Conservation (phyloP, 53 echinoderm and acorn worm species). For the Crossaster papposus region DNA sequence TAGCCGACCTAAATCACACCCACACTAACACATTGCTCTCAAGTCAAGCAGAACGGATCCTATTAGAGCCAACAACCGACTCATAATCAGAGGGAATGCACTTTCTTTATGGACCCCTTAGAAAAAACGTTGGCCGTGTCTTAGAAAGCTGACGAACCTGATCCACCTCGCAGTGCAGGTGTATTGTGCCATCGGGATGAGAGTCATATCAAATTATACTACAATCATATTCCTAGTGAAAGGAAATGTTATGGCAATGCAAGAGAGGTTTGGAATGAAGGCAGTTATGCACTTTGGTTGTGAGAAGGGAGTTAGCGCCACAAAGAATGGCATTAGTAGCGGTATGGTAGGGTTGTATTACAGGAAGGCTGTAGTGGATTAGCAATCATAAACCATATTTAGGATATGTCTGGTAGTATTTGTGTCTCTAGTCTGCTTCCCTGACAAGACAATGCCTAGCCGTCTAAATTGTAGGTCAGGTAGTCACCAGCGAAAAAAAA, state of each 20-base stretch:
- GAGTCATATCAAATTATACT: constrained; percentile 52
- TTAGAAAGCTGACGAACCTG: constrained; percentile 27
- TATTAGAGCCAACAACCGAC: constrained; percentile 39
- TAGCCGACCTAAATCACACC: constrained; percentile 3
- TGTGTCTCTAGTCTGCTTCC: too few relatives aligned
- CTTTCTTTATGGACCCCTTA: constrained; percentile 24
- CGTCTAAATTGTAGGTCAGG: too few relatives aligned
- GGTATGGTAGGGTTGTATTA: background rate
- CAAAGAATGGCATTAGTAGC: background rate
- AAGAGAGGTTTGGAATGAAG: background rate
- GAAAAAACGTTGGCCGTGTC: constrained; percentile 20
- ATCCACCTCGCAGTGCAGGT: constrained; percentile 18
- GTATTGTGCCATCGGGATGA: constrained; percentile 38
- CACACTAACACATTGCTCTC: constrained; percentile 17
- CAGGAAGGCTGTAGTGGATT: background rate
- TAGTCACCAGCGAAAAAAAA: too few relatives aligned
- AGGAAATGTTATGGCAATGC: constrained; percentile 55
- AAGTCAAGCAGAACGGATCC: constrained; percentile 43
- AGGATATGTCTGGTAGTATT: too few relatives aligned
- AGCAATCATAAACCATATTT: background rate
- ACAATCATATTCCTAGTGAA: constrained; percentile 49
- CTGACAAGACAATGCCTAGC: too few relatives aligned
- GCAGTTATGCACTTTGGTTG: constrained; percentile 33
- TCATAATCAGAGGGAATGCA: constrained; percentile 36
- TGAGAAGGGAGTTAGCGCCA: background rate